Evolutionary conservation across 64 coral and sea anemone genomes (phyloP).

Genomic region (Hydrozoanthus tunicans): DNA sequence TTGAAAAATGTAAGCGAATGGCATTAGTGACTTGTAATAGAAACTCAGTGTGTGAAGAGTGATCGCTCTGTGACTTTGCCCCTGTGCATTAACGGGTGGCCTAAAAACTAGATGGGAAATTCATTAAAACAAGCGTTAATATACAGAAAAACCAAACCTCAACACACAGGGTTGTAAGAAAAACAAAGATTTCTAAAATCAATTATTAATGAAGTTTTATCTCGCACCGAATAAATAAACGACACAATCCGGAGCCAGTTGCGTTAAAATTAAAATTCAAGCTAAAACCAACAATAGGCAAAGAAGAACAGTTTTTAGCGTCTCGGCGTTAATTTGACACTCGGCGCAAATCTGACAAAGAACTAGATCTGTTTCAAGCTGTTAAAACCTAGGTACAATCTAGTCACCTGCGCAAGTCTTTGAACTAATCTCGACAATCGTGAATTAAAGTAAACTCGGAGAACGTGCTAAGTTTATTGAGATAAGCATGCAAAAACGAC

Average conservation of each 20-base stretch:
- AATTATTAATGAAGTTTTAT: constrained; percentile 93
- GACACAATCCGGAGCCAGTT: constrained; percentile 56
- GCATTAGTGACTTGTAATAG: constrained; percentile 4
- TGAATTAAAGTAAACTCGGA: constrained; percentile 82
- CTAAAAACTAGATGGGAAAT: constrained; percentile 26
- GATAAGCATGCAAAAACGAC: constrained; percentile 80
- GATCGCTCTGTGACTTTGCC: not conserved
- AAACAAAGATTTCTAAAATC: constrained; percentile 74
- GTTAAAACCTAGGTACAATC: constrained; percentile 36
- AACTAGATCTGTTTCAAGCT: constrained; percentile 61
- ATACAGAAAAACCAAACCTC: constrained; percentile 61
- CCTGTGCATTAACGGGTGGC: not conserved
- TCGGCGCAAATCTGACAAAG: constrained; percentile 47
- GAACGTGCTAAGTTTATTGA: constrained; percentile 80
- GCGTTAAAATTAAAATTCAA: constrained; percentile 67
- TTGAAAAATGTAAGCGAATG: constrained; percentile 14
- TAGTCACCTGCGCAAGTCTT: constrained; percentile 67
- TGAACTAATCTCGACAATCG: constrained; percentile 81
- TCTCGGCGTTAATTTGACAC: constrained; percentile 40
- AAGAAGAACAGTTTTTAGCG: constrained; percentile 53
- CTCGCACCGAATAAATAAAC: constrained; percentile 46
- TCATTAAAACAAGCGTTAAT: constrained; percentile 59
- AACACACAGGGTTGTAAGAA: constrained; percentile 59
- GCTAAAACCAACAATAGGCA: constrained; percentile 36
- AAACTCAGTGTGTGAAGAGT: not conserved